A percentile compares a stretch with the other conserved stretches of the same genome.
These are phyloP conservation scores for Philonicus albiceps DNA, from an alignment of 2,888 invertebrate genomes.

Conservation along the genomic window DNA sequence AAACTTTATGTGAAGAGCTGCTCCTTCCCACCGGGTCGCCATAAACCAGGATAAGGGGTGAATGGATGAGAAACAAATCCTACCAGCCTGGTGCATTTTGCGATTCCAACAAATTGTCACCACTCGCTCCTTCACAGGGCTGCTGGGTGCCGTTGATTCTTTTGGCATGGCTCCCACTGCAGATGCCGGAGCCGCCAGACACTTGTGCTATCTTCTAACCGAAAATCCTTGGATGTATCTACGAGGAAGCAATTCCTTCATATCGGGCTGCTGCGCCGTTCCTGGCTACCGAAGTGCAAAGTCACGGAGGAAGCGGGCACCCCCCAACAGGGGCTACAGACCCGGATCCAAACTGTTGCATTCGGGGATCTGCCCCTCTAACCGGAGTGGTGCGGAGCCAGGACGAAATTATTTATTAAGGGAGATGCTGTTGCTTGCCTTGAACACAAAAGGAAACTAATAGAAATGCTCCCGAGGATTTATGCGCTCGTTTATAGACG, in stretches of 20 bases:
- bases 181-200: slow-evolving; percentile 13
- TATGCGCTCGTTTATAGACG: slow-evolving; percentile 39
- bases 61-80: slow-evolving; percentile 32
- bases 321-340: not conserved
- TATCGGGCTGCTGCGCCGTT: not conserved
- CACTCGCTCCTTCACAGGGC: slow-evolving; percentile 33
- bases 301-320: not conserved
- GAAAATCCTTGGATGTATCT: slow-evolving; percentile 26
- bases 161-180: slow-evolving; percentile 33
- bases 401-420: slow-evolving; percentile 39
- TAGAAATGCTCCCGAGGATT: slow-evolving; percentile 38
- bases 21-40: slow-evolving; percentile 11
- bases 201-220: slow-evolving; percentile 26
- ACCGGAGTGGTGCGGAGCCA: not conserved
- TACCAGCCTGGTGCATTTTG: slow-evolving; percentile 35
- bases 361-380: not conserved
- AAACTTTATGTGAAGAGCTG: slow-evolving; percentile 26
- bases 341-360: slow-evolving; percentile 34
- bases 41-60: slow-evolving; percentile 33
- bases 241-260: slow-evolving; percentile 37
- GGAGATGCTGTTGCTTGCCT: slow-evolving; percentile 39
- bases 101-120: slow-evolving; percentile 41
- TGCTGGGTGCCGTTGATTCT: slow-evolving; percentile 28
- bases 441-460: slow-evolving; percentile 41
- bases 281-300: not conserved